phyloP scores from a whole-genome alignment of 2,113 vertebrate species.

The Mormyrus lacerda region DNA sequence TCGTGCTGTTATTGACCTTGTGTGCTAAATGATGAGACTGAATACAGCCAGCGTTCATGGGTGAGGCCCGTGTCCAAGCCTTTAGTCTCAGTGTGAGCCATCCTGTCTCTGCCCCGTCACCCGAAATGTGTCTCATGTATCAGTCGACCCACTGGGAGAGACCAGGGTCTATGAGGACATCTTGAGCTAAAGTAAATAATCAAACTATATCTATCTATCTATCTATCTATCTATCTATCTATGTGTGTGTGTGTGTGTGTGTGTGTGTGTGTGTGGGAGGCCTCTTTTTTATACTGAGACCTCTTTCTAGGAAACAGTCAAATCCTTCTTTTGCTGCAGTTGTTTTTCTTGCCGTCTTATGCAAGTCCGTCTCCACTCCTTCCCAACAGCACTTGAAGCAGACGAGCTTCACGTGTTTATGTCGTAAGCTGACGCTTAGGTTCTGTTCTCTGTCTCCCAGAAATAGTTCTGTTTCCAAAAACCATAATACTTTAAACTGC shows the following conservation, averaged over 20 bases:
- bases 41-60: background rate
- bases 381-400: conserved; percentile 46
- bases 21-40: background rate
- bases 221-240: too few species aligned
- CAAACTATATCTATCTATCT: background rate
- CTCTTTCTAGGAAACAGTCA: conserved; percentile 63
- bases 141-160: background rate
- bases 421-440: conserved; percentile 47
- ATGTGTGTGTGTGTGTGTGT: too few species aligned
- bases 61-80: background rate
- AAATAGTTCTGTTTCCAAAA: conserved; percentile 56
- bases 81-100: background rate
- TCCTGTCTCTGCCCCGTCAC: background rate
- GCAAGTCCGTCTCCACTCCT: conserved; percentile 49
- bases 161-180: conserved; percentile 31
- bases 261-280: conserved; percentile 32
- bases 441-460: conserved; percentile 48
- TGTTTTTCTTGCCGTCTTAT: conserved; percentile 48
- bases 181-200: conserved; percentile 9
- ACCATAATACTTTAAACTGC: conserved; percentile 54
- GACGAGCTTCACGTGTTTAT: conserved; percentile 52
- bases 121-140: background rate
- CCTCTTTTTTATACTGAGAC: conserved; percentile 52
- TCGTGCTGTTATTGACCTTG: background rate
- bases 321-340: conserved; percentile 56